Evolutionary conservation across 1,140 invertebrate species (phyloP).

Genomic region (Drosophila kohkoa): DNA sequence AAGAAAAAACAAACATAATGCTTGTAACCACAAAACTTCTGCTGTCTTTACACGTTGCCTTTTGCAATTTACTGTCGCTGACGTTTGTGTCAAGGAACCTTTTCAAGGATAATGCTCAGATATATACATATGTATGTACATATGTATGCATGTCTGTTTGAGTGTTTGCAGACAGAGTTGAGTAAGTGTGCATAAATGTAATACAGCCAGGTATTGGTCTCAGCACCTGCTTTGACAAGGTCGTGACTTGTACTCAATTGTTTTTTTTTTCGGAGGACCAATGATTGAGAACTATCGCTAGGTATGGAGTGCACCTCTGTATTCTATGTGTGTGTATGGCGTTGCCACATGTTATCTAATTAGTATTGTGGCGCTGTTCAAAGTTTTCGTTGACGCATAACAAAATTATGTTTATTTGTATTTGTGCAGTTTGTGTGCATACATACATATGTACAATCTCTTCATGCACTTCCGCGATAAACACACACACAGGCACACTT

Average conservation of each 20-base stretch:
- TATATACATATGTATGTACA: slow-evolving; percentile 13
- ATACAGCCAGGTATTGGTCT: neutral
- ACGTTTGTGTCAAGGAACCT: slow-evolving; percentile 73
- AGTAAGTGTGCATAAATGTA: neutral
- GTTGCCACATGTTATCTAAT: slow-evolving; percentile 70
- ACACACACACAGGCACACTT: neutral
- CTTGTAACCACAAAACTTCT: slow-evolving; percentile 30
- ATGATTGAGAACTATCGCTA: slow-evolving; percentile 37
- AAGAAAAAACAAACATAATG: slow-evolving; percentile 1
- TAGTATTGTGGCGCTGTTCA: slow-evolving; percentile 23
- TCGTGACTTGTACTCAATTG: slow-evolving; percentile 30
- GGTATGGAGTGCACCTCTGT: slow-evolving; percentile 21
- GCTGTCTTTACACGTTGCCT: slow-evolving; percentile 19
- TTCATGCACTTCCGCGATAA: slow-evolving; percentile 55
- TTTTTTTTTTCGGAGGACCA: slow-evolving; percentile 1
- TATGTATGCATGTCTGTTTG: neutral
- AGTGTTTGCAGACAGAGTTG: neutral
- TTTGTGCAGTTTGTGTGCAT: slow-evolving; percentile 20
- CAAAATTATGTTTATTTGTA: slow-evolving; percentile 2
- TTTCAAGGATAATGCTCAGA: slow-evolving; percentile 71
- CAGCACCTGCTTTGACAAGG: slow-evolving; percentile 31
- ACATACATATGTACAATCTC: slow-evolving; percentile 25
- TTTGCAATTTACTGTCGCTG: slow-evolving; percentile 37
- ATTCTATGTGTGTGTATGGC: slow-evolving; percentile 26
- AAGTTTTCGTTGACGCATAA: slow-evolving; percentile 6